phyloP scores from a whole-genome alignment of 2,113 vertebrate species.

The Pipra filicauda region DNA sequence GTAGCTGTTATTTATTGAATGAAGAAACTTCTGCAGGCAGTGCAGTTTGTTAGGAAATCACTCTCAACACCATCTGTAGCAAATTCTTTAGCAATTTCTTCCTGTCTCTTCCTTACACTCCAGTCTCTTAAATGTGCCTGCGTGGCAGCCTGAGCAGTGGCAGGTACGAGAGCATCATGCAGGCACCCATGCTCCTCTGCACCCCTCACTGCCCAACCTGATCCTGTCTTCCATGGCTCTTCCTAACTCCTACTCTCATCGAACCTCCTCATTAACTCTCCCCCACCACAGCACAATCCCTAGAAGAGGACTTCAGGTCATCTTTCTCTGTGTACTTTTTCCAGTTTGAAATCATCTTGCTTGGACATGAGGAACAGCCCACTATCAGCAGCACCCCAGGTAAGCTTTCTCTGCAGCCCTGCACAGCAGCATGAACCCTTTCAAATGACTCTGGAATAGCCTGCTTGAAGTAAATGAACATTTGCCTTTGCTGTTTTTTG shows the following conservation, averaged over 20 bases:
- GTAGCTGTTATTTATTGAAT: not conserved
- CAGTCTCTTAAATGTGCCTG: rapidly evolving
- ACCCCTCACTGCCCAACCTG: not conserved
- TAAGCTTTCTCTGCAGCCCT: not conserved
- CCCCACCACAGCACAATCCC: not conserved
- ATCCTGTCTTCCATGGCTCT: not conserved
- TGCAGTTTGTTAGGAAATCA: not conserved
- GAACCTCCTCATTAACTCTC: not conserved
- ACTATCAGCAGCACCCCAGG: not conserved
- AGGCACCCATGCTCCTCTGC: not conserved
- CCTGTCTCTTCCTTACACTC: not conserved
- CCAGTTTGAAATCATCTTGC: not conserved
- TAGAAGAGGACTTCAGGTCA: not conserved
- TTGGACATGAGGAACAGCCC: rapidly evolving
- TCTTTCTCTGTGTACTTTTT: not conserved
- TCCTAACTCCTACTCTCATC: not conserved
- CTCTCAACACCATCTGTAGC: not conserved
- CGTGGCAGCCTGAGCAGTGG: not conserved
- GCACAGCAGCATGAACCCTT: rapidly evolving
- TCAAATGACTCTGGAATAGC: not conserved
- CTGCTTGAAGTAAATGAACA: not conserved
- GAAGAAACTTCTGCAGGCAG: not conserved
- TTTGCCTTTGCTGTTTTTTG: not conserved
- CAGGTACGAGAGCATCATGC: rapidly evolving
- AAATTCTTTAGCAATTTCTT: not conserved